Evolutionary conservation across 2,888 invertebrate species (phyloP).

Genomic region (Nomada ruficornis): DNA sequence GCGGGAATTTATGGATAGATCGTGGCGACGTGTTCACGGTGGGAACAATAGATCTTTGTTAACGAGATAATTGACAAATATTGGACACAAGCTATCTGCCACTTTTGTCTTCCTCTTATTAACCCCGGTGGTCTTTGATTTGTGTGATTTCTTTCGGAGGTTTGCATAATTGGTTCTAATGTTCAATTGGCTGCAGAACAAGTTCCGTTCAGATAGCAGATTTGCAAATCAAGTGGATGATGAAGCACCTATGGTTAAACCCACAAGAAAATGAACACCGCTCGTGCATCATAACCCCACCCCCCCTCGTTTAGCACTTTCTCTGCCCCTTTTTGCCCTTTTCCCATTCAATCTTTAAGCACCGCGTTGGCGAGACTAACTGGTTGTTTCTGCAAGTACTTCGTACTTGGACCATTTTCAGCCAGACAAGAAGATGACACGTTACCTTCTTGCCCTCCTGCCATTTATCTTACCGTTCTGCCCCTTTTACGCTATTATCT

Average conservation of each 20-base stretch:
- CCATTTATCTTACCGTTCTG: slow-evolving; percentile 37
- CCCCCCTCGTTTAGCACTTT: slow-evolving; percentile 39
- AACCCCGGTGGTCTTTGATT: slow-evolving; percentile 4
- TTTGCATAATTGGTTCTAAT: not conserved
- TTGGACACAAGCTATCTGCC: not conserved
- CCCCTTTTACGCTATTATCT: slow-evolving; percentile 45
- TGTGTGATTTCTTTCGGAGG: not conserved
- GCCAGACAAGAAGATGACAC: slow-evolving; percentile 38
- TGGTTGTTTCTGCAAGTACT: slow-evolving; percentile 44
- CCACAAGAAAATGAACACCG: not conserved
- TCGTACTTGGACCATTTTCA: slow-evolving; percentile 63
- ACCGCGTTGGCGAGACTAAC: slow-evolving; percentile 38
- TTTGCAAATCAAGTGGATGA: slow-evolving; percentile 13
- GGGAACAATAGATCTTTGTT: slow-evolving; percentile 33
- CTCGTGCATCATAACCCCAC: slow-evolving; percentile 13
- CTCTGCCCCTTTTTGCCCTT: slow-evolving; percentile 29
- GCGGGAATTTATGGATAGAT: slow-evolving; percentile 51
- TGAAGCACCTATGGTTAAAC: not conserved
- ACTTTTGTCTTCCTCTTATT: slow-evolving; percentile 14
- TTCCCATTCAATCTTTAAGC: slow-evolving; percentile 28
- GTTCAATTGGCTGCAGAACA: not conserved
- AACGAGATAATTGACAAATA: slow-evolving; percentile 10
- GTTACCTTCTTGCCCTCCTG: slow-evolving; percentile 31
- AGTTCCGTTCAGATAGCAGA: not conserved
- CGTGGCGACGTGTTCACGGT: slow-evolving; percentile 13